Conservation (phyloP, 2,888 invertebrate genomes). For the Hydraecia micacea region DNA sequence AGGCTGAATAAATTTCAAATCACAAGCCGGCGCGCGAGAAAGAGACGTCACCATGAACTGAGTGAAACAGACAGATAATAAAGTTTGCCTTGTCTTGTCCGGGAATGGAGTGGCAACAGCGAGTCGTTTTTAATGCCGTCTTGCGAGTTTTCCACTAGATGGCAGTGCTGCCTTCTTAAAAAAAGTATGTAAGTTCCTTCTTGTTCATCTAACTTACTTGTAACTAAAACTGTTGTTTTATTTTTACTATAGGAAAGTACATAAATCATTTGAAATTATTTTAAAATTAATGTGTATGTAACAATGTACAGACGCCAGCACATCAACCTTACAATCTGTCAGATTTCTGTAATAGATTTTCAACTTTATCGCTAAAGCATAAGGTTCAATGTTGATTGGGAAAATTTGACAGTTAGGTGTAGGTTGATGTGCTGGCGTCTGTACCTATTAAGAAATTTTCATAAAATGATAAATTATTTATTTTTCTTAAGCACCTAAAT, state of each 20-base stretch:
- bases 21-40: slow-evolving; percentile 76
- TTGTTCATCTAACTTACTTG: neutral
- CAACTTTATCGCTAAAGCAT: too few relatives aligned
- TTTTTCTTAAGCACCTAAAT: too few relatives aligned
- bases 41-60: slow-evolving; percentile 69
- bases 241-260: neutral
- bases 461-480: too few relatives aligned
- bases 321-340: too few relatives aligned
- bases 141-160: slow-evolving; percentile 80
- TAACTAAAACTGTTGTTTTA: neutral
- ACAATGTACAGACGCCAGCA: too few relatives aligned
- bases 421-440: too few relatives aligned
- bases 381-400: too few relatives aligned
- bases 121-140: slow-evolving; percentile 66
- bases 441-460: neutral
- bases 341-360: too few relatives aligned
- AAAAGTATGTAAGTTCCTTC: slow-evolving; percentile 34
- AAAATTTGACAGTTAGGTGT: too few relatives aligned
- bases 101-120: slow-evolving; percentile 75
- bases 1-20: slow-evolving; percentile 81
- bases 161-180: slow-evolving; percentile 64
- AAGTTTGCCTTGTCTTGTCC: slow-evolving; percentile 76
- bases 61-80: slow-evolving; percentile 67
- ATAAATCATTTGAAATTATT: neutral
- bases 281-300: neutral